phyloP scores from a whole-genome alignment of 2,888 invertebrate genomes.

The Orthosia gracilis region DNA sequence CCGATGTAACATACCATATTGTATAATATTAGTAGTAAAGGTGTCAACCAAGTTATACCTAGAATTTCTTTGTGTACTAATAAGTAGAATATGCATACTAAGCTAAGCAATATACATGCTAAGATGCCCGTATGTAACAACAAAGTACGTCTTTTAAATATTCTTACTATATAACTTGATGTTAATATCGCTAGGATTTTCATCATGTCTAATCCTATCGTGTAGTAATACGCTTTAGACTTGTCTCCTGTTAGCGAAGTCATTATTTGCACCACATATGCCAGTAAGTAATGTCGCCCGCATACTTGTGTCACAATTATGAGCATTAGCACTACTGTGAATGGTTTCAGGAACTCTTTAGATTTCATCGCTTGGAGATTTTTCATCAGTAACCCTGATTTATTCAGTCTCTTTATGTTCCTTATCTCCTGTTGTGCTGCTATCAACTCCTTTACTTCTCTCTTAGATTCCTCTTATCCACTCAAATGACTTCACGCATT shows the following conservation, averaged over 20 bases:
- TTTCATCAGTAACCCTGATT: conserved; percentile 6
- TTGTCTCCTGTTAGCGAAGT: conserved; percentile 47
- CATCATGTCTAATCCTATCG: conserved; percentile 49
- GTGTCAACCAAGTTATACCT: conserved; percentile 40
- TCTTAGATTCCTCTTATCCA: conserved; percentile 59
- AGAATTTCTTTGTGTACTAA: conserved; percentile 25
- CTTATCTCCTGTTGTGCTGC: conserved; percentile 53
- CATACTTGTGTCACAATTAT: conserved; percentile 54
- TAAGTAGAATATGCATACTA: conserved; percentile 28
- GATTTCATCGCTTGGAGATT: conserved; percentile 38
- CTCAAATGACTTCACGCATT: conserved; percentile 48
- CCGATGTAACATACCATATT: conserved; percentile 57
- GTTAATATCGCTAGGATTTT: conserved; percentile 53
- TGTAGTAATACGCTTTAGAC: conserved; percentile 53
- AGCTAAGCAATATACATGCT: conserved; percentile 37
- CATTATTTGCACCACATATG: conserved; percentile 59
- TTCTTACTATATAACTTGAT: conserved; percentile 47
- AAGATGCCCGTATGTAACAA: conserved; percentile 32
- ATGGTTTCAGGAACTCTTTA: conserved; percentile 51
- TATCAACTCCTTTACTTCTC: conserved; percentile 54
- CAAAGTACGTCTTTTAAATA: conserved; percentile 33
- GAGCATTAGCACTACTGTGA: conserved; percentile 44
- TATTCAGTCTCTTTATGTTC: conserved; percentile 26
- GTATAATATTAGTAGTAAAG: conserved; percentile 43
- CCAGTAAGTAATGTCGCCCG: conserved; percentile 54